Evolutionary conservation across 2,797 vertebrate genomes (phyloP).

Genomic region (Prunella strophiata): DNA sequence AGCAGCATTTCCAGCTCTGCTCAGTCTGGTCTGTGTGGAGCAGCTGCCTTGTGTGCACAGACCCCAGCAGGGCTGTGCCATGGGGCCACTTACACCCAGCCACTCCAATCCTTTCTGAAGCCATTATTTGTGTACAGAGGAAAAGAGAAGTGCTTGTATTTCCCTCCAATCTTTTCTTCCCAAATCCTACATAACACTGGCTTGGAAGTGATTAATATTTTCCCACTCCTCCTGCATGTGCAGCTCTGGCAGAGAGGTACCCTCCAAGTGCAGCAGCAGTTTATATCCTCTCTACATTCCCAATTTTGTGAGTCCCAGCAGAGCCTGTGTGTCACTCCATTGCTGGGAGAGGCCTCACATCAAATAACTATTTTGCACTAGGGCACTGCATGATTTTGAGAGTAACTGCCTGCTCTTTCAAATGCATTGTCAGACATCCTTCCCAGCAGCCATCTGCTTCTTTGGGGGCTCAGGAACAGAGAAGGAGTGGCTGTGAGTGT

Average conservation of each 20-base stretch:
- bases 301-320: conserved; percentile 5
- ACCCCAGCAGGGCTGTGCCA: not conserved
- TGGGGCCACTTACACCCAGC: not conserved
- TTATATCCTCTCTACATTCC: not conserved
- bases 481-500: not conserved
- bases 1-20: not conserved
- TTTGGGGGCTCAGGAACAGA: not conserved
- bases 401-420: not conserved
- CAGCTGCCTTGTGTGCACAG: not conserved
- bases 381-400: not conserved
- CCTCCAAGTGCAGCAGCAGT: not conserved
- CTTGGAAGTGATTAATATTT: not conserved
- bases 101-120: not conserved
- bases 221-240: not conserved
- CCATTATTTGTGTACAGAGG: not conserved
- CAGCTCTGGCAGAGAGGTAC: not conserved
- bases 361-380: conserved; percentile 16
- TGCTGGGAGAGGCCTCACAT: not conserved
- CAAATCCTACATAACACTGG: not conserved
- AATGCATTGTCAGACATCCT: not conserved
- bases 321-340: not conserved
- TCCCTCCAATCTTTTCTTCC: conserved; percentile 11
- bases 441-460: not conserved
- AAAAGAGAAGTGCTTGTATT: not conserved
- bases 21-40: not conserved